Conservation (phyloP, 92 coral and sea anemone genomes). For the Pocillopora grandis region DNA sequence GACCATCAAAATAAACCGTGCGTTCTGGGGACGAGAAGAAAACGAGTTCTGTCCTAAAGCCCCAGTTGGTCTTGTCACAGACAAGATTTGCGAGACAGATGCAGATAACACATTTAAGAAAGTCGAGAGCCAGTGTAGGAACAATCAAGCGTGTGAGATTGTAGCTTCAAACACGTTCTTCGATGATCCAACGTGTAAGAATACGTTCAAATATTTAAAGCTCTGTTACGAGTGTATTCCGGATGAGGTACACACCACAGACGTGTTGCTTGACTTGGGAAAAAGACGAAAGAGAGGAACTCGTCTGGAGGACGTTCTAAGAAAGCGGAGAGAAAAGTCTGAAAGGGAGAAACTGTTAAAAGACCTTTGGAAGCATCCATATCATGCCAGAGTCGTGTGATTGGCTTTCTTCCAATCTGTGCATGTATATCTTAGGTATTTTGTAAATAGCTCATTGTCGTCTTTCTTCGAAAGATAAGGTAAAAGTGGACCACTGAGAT, state of each 20-base stretch:
- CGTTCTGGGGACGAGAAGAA: constrained; percentile 98
- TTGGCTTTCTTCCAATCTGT: not conserved
- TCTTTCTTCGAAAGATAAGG: not conserved
- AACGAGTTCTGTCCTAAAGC: constrained; percentile 84
- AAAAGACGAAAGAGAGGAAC: constrained; percentile 88
- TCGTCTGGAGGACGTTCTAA: constrained; percentile 63
- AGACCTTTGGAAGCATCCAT: constrained; percentile 78
- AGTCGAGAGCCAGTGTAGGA: constrained; percentile 85
- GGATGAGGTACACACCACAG: constrained; percentile 76
- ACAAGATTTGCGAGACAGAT: constrained; percentile 83
- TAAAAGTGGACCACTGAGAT: no score
- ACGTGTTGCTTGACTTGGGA: constrained; percentile 65
- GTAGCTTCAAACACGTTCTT: constrained; percentile 98
- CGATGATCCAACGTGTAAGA: constrained; percentile 93
- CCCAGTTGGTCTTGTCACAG: constrained; percentile 87
- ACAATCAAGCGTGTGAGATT: constrained; percentile 92
- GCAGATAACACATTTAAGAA: constrained; percentile 86
- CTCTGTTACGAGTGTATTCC: constrained; percentile 97
- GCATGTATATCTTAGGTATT: not conserved
- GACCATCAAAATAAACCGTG: constrained; percentile 82
- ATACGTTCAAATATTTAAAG: constrained; percentile 90
- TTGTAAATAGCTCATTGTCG: constrained; percentile 21
- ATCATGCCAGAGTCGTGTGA: constrained; percentile 23
- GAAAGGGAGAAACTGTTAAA: constrained; percentile 58
- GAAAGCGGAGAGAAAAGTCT: constrained; percentile 68